phyloP scores from a whole-genome alignment of 2,113 vertebrate genomes.

The Grantiella picta region DNA sequence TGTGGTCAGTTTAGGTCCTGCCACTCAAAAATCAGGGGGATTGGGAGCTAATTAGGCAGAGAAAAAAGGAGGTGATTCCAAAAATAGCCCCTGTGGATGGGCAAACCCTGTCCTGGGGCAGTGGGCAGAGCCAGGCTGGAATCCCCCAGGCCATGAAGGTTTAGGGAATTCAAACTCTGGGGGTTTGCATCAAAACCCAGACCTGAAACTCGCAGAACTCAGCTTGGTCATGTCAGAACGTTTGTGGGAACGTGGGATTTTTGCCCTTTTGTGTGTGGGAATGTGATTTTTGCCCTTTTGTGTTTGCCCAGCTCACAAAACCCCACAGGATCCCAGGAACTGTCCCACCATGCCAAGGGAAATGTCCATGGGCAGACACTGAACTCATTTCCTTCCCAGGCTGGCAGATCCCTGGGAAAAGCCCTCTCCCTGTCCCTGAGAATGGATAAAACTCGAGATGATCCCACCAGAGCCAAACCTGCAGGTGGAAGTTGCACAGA shows the following conservation, averaged over 20 bases:
- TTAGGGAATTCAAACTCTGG: background rate
- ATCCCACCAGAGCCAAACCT: background rate
- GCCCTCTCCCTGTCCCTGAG: background rate
- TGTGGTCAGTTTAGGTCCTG: background rate
- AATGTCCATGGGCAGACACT: background rate
- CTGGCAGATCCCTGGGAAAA: background rate
- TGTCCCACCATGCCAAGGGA: background rate
- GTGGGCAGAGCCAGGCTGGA: background rate
- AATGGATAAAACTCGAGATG: accelerated
- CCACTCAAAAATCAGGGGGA: background rate
- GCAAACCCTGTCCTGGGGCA: background rate
- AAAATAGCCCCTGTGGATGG: background rate
- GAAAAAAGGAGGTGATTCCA: background rate
- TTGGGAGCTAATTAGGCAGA: background rate
- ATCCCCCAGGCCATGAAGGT: background rate
- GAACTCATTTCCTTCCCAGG: background rate
- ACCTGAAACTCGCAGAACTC: background rate
- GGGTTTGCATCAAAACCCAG: background rate
- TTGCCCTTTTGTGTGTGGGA: background rate
- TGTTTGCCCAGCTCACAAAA: background rate
- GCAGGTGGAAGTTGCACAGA: no score
- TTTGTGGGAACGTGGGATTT: background rate
- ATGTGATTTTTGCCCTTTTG: background rate
- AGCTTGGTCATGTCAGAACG: background rate
- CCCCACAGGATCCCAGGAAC: background rate